Evolutionary conservation across 37 sponge, comb jelly and placozoan genomes (phyloP).

Genomic region (Sycon ciliatum): DNA sequence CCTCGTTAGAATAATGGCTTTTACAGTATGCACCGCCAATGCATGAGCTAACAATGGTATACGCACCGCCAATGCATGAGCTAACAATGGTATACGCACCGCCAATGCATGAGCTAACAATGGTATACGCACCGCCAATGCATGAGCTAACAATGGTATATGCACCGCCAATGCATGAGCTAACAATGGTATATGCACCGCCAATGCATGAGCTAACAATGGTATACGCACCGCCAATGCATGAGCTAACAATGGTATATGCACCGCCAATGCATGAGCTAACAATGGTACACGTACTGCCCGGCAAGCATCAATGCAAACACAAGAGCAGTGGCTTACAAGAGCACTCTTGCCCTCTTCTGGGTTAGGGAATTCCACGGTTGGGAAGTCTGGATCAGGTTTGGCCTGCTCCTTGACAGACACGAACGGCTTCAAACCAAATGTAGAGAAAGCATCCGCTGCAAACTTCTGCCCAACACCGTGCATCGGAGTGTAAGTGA

Average conservation of each 20-base stretch:
- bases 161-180: too few relatives aligned
- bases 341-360: slow-evolving; percentile 96
- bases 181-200: too few relatives aligned
- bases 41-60: slow-evolving; percentile 63
- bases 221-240: too few relatives aligned
- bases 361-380: slow-evolving; percentile 94
- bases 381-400: slow-evolving; percentile 95
- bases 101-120: too few relatives aligned
- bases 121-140: too few relatives aligned
- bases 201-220: too few relatives aligned
- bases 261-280: too few relatives aligned
- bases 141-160: too few relatives aligned
- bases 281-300: neutral
- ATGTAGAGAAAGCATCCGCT: slow-evolving; percentile 51
- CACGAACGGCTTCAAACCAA: slow-evolving; percentile 55
- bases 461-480: slow-evolving; percentile 82
- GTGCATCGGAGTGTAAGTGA: slow-evolving; percentile 92
- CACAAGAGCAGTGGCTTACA: slow-evolving; percentile 49
- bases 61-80: too few relatives aligned
- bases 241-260: too few relatives aligned
- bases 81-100: too few relatives aligned
- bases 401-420: slow-evolving; percentile 78
- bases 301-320: neutral
- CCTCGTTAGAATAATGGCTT: neutral
- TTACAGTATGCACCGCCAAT: neutral